Evolutionary conservation across 1,140 invertebrate genomes (phyloP), one percentile per base, ranked within the genome.

Genomic region (Kradibia gibbosae): DNA sequence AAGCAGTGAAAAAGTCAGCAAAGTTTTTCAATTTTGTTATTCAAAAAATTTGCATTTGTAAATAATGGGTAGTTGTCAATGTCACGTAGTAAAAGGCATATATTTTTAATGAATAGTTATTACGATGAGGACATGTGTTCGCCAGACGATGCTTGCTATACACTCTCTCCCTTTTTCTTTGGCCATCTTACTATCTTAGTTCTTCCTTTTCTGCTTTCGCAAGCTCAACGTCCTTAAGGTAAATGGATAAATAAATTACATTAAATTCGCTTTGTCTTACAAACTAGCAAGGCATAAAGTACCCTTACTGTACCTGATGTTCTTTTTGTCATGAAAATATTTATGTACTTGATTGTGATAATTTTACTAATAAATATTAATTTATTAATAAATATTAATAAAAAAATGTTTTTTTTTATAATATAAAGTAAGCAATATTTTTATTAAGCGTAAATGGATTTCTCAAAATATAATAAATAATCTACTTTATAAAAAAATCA

Each of bases 241-340:
- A 79, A 80, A 85, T 83, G 83, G 84, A 82, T 71, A 50, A 86
- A 82, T 83, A 83, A 85, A 84, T 86, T 86, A 85, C 74, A 67
- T 83, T 84, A 84, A 36, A 86, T 86, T 84, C 10, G 42, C 25
- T 39, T 34, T 11, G 36, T 5, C 28, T 42, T 62, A 62, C 3
- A 0, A 62, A 15, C 7, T 20, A 42, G 2, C 17, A 36, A 25
- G 5, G 36, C 36, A 25, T 57, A 22, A 71, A 34, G 20, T 42
- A 39, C 3, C n/a, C 10, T 65, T 28, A 10, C 25, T 25, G 13
- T 60, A 60, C 7, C 31, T 39, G 5, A 39, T 39, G 34, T 8
- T 17, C 62, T 42, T 70, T 42, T n/a, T 70, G 20, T 5, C 65
- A 22, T 4, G 5, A 62, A 62, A 34, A 34, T 62, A 62, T 62